These are phyloP conservation scores for Myotis daubentonii DNA, from an alignment of 2,797 vertebrate species.

Conservation along the genomic window DNA sequence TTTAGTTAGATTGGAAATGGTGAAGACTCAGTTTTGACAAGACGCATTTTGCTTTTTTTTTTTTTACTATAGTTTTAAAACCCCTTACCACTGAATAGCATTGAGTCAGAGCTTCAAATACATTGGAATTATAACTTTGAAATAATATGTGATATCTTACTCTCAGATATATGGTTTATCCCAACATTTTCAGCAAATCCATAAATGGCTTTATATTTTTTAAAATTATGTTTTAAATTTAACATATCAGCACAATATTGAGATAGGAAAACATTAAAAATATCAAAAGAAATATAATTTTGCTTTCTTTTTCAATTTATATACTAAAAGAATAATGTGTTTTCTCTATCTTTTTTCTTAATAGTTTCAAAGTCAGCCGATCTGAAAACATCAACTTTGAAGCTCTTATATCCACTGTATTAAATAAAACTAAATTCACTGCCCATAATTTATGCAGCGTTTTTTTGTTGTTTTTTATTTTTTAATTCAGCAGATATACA, in stretches of 20 bases:
- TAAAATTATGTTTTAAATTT: background rate
- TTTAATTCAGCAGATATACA: background rate
- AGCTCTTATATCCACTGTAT: background rate
- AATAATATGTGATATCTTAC: background rate
- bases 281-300: background rate
- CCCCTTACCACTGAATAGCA: background rate
- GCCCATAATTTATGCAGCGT: background rate
- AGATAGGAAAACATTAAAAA: background rate
- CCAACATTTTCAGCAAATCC: background rate
- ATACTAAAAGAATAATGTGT: background rate
- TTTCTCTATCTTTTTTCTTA: background rate
- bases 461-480: background rate
- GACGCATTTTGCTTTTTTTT: background rate
- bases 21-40: background rate
- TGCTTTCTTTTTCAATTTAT: background rate
- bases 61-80: background rate
- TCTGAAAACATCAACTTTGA: background rate
- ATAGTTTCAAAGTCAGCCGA: background rate
- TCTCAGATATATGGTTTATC: background rate
- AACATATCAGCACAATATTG: background rate
- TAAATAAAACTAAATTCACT: background rate
- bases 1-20: constrained; percentile 39
- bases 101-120: background rate
- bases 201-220: background rate
- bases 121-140: background rate